A percentile compares a stretch with the other conserved stretches of the same genome.
These are phyloP conservation scores for Sebastes hubbsi DNA, from an alignment of 2,797 vertebrate genomes.

Conservation along the genomic window DNA sequence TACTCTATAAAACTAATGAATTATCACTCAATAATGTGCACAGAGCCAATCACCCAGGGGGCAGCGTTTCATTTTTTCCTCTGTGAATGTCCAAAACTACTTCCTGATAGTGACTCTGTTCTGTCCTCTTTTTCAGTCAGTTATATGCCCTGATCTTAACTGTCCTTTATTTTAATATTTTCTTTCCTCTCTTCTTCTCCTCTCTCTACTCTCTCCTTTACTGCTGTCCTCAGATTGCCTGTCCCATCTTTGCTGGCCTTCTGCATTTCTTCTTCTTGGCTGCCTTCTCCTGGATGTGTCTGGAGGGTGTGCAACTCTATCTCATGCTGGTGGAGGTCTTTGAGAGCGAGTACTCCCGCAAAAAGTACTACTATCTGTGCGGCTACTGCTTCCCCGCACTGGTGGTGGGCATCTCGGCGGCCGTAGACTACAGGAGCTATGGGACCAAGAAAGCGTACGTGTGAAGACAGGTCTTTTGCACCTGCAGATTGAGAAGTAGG, in stretches of 20 bases:
- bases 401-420: slow-evolving; percentile 93
- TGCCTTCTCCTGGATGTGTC: slow-evolving; percentile 96
- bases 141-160: slow-evolving; percentile 26
- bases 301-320: slow-evolving; percentile 96
- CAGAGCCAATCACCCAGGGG: slow-evolving; percentile 32
- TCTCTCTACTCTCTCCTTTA: background rate
- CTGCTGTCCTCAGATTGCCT: slow-evolving; percentile 85
- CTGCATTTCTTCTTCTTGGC: slow-evolving; percentile 97
- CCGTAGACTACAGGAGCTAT: slow-evolving; percentile 95
- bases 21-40: slow-evolving; percentile 51
- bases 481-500: slow-evolving; percentile 80
- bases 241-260: slow-evolving; percentile 93
- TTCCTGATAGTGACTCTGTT: slow-evolving; percentile 33
- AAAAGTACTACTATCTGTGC: slow-evolving; percentile 95
- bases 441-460: slow-evolving; percentile 96
- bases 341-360: slow-evolving; percentile 92
- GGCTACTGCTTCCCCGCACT: slow-evolving; percentile 94
- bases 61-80: slow-evolving; percentile 41
- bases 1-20: slow-evolving; percentile 58
- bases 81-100: slow-evolving; percentile 23
- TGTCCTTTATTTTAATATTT: slow-evolving; percentile 36
- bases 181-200: background rate
- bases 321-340: slow-evolving; percentile 96
- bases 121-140: slow-evolving; percentile 39
- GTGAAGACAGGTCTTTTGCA: slow-evolving; percentile 76